phyloP scores from a whole-genome alignment of 2,888 invertebrate genomes.

The Eumacrocentrus americanus region DNA sequence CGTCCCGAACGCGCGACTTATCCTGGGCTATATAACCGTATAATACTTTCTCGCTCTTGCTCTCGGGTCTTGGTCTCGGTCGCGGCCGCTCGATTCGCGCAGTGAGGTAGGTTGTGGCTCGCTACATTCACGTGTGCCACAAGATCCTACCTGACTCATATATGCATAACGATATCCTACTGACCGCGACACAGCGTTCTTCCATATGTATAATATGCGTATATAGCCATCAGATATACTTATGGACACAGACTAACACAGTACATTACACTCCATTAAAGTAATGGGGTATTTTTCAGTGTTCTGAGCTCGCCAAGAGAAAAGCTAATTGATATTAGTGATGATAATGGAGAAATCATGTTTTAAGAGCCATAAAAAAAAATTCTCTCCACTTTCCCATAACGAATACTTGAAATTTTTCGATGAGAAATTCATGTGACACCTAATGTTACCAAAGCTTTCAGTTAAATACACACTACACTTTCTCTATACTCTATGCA shows the following conservation, averaged over 20 bases:
- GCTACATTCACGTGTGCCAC: slow-evolving; percentile 1
- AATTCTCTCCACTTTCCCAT: neutral
- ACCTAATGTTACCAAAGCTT: no score
- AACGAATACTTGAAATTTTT: neutral
- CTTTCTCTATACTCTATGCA: no score
- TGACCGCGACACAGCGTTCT: no score
- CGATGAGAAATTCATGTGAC: no score
- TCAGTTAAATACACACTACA: no score
- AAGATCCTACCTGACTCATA: neutral
- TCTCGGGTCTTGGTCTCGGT: slow-evolving; percentile 3
- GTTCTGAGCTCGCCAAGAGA: neutral
- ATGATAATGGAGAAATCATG: neutral
- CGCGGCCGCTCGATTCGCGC: slow-evolving; percentile 2
- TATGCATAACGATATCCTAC: no score
- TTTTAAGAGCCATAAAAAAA: neutral
- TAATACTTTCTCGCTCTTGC: slow-evolving; percentile 3
- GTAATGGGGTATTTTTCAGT: neutral
- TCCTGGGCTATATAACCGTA: slow-evolving; percentile 7
- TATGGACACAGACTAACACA: neutral
- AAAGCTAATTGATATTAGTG: slow-evolving; percentile 1
- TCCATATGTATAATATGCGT: no score
- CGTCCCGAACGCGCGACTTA: slow-evolving; percentile 27
- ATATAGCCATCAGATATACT: neutral
- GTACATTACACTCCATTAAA: neutral
- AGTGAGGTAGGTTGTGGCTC: slow-evolving; percentile 21